Evolutionary conservation across 2,113 vertebrate species (phyloP).

Genomic region (Nipponia nippon): DNA sequence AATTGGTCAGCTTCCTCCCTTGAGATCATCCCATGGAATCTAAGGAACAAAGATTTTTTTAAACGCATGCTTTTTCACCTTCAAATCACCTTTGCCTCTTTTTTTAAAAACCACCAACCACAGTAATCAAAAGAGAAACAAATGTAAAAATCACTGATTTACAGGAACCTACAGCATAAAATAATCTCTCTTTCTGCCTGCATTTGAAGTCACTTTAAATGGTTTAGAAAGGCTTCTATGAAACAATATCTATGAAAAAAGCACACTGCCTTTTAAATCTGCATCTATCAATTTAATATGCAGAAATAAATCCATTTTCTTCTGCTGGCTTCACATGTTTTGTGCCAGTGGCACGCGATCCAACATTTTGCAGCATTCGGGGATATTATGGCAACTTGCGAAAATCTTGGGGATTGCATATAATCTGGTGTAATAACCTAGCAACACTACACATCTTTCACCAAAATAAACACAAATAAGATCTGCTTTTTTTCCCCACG

Average conservation of each 20-base stretch:
- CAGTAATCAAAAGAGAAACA: background rate
- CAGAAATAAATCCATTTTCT: conserved; percentile 17
- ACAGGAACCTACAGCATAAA: background rate
- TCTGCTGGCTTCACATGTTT: background rate
- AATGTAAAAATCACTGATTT: background rate
- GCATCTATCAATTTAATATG: background rate
- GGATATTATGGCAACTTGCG: background rate
- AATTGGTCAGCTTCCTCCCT: conserved; percentile 93
- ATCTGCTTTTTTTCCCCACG: background rate
- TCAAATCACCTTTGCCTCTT: background rate
- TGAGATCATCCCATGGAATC: conserved; percentile 99
- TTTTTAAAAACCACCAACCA: background rate
- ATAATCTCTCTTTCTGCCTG: background rate
- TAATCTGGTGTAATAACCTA: conserved; percentile 37
- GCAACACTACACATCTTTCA: conserved; percentile 25
- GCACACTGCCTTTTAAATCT: background rate
- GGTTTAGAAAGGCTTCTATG: background rate
- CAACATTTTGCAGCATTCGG: background rate
- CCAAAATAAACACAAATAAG: background rate
- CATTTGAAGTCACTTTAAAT: conserved; percentile 8
- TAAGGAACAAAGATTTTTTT: conserved; percentile 61
- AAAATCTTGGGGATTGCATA: background rate
- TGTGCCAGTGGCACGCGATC: background rate
- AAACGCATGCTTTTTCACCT: background rate
- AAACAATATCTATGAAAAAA: background rate